These are phyloP conservation scores for Catamblyrhynchus diadema DNA, from an alignment of 2,797 vertebrate species.

Conservation along the genomic window DNA sequence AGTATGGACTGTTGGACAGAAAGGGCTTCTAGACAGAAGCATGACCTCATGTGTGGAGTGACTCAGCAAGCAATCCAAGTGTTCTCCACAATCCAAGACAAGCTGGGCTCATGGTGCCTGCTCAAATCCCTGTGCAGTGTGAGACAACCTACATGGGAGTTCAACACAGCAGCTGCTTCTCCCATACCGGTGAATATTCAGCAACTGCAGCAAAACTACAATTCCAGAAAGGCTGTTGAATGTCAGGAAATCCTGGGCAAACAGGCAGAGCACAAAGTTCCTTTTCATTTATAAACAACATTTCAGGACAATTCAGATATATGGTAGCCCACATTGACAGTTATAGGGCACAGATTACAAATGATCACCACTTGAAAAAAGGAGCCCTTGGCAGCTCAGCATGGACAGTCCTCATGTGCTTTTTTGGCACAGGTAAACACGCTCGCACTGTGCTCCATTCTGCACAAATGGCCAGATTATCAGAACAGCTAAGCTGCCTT, in stretches of 20 bases:
- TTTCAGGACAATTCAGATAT: not conserved
- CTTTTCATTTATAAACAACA: slow-evolving; percentile 5
- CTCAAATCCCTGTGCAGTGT: accelerated
- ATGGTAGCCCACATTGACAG: not conserved
- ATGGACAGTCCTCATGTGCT: not conserved
- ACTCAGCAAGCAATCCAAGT: not conserved
- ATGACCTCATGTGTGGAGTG: not conserved
- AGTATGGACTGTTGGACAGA: not conserved
- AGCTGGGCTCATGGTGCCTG: not conserved
- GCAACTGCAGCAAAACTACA: not conserved
- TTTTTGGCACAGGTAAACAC: not conserved
- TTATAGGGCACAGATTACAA: not conserved
- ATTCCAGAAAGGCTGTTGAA: not conserved
- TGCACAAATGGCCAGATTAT: not conserved
- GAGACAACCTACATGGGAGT: not conserved
- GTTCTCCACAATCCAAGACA: not conserved
- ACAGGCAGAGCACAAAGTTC: slow-evolving; percentile 12
- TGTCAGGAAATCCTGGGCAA: slow-evolving; percentile 60
- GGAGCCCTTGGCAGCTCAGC: not conserved
- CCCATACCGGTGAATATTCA: not conserved
- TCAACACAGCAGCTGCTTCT: not conserved
- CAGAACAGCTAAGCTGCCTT: not conserved
- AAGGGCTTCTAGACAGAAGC: not conserved
- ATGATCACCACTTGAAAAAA: not conserved
- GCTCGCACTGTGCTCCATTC: not conserved